Conservation (phyloP, 92 coral and sea anemone species). For the Paramuricea clavata region DNA sequence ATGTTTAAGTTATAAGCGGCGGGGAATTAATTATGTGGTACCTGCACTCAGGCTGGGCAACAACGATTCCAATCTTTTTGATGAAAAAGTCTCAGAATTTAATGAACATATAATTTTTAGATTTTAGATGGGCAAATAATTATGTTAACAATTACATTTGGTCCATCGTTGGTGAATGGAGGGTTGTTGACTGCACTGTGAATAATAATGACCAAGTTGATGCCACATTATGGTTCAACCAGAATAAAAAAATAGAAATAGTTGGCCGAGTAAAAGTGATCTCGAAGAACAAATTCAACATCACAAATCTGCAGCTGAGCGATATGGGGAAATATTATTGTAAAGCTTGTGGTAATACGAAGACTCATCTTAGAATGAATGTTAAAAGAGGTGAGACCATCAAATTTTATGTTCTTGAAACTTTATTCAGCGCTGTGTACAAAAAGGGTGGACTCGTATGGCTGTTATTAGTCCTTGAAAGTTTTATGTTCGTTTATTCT, state of each 20-base stretch:
- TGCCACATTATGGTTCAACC: conserved; percentile 3
- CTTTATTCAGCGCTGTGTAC: too few relatives aligned
- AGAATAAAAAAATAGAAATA: not conserved
- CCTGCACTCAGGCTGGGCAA: too few relatives aligned
- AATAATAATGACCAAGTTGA: not conserved
- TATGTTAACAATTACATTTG: conserved; percentile 12
- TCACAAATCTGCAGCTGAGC: conserved; percentile 41
- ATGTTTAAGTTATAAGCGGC: too few relatives aligned
- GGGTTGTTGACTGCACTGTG: conserved; percentile 21
- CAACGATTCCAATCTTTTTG: too few relatives aligned
- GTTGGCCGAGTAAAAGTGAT: not conserved
- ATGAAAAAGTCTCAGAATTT: too few relatives aligned
- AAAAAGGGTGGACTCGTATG: too few relatives aligned
- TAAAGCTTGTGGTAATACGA: conserved; percentile 7
- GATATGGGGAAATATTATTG: conserved; percentile 79
- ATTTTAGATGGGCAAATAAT: too few relatives aligned
- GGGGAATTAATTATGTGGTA: too few relatives aligned
- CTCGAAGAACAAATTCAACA: conserved; percentile 37
- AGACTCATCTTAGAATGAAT: not conserved
- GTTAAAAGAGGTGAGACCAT: conserved; percentile 12
- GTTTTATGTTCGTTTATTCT: too few relatives aligned
- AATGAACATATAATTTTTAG: too few relatives aligned
- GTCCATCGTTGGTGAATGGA: conserved; percentile 36
- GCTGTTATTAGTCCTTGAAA: too few relatives aligned
- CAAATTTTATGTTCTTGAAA: too few relatives aligned